Base-by-base conservation (phyloP, 2,797 vertebrate genomes). In the Hemibagrus guttatus region DNA sequence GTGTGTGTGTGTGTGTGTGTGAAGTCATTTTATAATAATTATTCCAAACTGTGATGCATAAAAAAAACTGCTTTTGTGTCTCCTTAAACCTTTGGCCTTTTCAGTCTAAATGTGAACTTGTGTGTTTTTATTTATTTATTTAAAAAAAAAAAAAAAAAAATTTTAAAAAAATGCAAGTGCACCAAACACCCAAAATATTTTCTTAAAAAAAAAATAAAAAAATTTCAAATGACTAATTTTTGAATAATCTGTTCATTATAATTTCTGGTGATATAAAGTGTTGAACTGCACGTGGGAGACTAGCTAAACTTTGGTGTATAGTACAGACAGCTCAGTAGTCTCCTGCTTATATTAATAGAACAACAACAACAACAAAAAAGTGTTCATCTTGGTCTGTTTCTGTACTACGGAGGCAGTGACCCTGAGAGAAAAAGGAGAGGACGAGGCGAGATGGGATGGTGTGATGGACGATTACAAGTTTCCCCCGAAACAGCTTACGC, bases 361-460 rank as follows among this genome's bases (percentile, higher is more conserved):
- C 74, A 3, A 74, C 23, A 69, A 21, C 12, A 83, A 64, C 9
- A 61, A 74, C 82, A 28, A n/a, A 39, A 68, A 52, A 63, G 49
- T 46, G 75, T 83, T 87, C 3, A 64, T 42, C 66, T 87, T 85
- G 85, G 83, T 95, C 95, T 94, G 92, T 92, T 93, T 90, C 84
- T 93, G 93, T 93, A 94, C 95, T 95, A 95, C 95, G 93, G 94
- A 94, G 94, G 93, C 91, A 92, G 93, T 94, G 94, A 94, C 93
- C 95, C 94, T 95, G 95, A 96, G 95, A 93, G 74, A 84, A 52
- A 46, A 66, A 28, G 4, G 79, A 81, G 78, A 83, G 17, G 39
- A 66, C 26, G 68, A 79, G 86, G 80, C 28, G 81, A 59, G 56
- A 79, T 23, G 61, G 28, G 81, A 56, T 39, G 17, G 28, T 1